Conservation (phyloP, 2,113 vertebrate genomes). For the Phaetusa simplex region DNA sequence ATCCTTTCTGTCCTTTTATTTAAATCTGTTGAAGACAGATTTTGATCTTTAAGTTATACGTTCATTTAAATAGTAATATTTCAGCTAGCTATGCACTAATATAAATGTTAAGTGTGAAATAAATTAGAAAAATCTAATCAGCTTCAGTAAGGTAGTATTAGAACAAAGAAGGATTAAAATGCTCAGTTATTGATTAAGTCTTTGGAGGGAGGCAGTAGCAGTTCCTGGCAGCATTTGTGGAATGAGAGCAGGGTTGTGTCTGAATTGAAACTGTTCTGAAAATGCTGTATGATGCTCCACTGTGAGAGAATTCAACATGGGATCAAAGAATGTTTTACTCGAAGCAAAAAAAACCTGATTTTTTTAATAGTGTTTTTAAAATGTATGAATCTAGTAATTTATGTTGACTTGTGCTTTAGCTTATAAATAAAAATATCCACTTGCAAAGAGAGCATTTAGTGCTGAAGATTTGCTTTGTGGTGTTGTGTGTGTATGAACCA, state of each 20-base stretch:
- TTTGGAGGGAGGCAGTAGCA: background rate
- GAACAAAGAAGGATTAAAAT: conserved; percentile 11
- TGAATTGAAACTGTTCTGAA: background rate
- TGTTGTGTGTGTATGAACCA: background rate
- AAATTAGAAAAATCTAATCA: conserved; percentile 38
- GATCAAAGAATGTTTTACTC: background rate
- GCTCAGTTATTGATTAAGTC: background rate
- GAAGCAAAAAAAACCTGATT: background rate
- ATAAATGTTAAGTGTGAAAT: conserved; percentile 36
- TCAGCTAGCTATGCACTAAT: background rate
- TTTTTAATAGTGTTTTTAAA: background rate
- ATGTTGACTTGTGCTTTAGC: background rate
- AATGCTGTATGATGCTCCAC: background rate
- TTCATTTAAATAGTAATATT: conserved; percentile 45
- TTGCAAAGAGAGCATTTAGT: background rate
- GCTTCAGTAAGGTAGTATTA: background rate
- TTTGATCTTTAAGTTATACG: conserved; percentile 32
- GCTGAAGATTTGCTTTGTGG: background rate
- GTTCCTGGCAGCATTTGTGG: background rate
- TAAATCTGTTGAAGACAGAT: conserved; percentile 43
- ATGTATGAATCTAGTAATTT: background rate
- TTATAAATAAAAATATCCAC: background rate
- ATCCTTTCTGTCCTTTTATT: conserved; percentile 28
- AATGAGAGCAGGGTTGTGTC: background rate
- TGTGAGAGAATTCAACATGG: background rate